Base-by-base conservation (phyloP, 2,797 vertebrate species). In the Chaunax sp. region DNA sequence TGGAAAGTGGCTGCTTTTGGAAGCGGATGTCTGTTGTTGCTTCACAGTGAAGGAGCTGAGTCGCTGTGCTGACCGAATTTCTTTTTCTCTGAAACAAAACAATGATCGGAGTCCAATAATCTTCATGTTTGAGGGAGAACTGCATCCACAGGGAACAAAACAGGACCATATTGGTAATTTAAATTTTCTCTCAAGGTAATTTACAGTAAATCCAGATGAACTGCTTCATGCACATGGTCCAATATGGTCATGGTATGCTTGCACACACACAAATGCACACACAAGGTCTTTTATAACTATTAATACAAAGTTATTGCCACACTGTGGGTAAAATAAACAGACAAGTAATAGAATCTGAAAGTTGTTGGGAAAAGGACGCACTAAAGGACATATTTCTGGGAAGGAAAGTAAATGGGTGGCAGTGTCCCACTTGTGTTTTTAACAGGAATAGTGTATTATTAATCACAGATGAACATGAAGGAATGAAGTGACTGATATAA, bases 201-300 rank as follows among this genome's bases (percentile, higher is more conserved):
- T 87, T 86, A 87, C 86, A 74, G 81, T 88, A 88, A 88, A 46
- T 60, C 49, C 43, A 33, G 11, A 46, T 41, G 11, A 3, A 23
- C 11, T 38, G 22, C 20, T 35, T 56, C 64, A 59, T 51, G 53
- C 71, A 69, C 22, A 2, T 51, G 19, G 46, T 22, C 40, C 26
- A n/a, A 41, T 35, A 28, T 41, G 35, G 44, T 19, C 33, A 45
- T 7, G 14, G 25, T 18, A 18, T 16, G 7, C 46, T 33, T 13
- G 47, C 5, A 35, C 28, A 26, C 23, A 52, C 53, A 50, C 26
- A 40, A 10, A 37, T 10, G 52, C 26, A 57, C 20, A 46, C 50
- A 63, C 35, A 23, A 40, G 2, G 16, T 26, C 44, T 68, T 62
- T 44, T 59, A 23, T 78, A 80, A 66, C 8, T 14, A 19, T 25